phyloP scores from a whole-genome alignment of 1,140 invertebrate genomes.

The Pseudachorutes palmiensis region DNA sequence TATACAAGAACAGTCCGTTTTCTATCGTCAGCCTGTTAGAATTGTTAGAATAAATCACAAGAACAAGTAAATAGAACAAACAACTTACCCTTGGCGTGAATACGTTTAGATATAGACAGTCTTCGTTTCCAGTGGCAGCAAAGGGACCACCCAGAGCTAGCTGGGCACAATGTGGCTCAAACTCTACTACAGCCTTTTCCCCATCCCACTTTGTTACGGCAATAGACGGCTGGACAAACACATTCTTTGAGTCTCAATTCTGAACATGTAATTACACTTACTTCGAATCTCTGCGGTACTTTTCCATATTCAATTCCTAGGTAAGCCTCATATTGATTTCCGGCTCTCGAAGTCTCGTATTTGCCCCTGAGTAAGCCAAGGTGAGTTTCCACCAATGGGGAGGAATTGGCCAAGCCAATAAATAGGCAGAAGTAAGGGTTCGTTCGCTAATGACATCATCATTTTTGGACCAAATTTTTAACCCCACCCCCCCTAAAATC shows the following conservation, averaged over 20 bases:
- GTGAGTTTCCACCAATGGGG: background rate
- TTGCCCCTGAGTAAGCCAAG: background rate
- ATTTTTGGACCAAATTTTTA: no score
- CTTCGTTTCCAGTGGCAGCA: background rate
- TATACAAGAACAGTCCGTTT: background rate
- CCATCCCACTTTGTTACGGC: background rate
- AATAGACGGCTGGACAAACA: background rate
- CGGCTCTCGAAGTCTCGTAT: background rate
- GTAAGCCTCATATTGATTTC: background rate
- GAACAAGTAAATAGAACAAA: background rate
- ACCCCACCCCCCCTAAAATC: no score
- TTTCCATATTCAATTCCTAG: background rate
- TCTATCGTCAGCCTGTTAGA: background rate
- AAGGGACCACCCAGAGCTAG: background rate
- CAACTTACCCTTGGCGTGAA: slow-evolving; percentile 1
- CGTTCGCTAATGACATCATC: no score
- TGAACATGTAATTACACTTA: background rate
- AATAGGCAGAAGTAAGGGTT: no score
- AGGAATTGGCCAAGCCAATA: no score
- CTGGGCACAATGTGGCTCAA: background rate
- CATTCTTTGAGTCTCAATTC: background rate
- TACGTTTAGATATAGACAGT: slow-evolving; percentile 5
- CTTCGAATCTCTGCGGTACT: background rate
- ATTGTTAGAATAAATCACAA: background rate
- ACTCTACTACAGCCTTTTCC: background rate